Evolutionary conservation across 1,140 invertebrate genomes (phyloP).

Genomic region (Zaprionus davidi): DNA sequence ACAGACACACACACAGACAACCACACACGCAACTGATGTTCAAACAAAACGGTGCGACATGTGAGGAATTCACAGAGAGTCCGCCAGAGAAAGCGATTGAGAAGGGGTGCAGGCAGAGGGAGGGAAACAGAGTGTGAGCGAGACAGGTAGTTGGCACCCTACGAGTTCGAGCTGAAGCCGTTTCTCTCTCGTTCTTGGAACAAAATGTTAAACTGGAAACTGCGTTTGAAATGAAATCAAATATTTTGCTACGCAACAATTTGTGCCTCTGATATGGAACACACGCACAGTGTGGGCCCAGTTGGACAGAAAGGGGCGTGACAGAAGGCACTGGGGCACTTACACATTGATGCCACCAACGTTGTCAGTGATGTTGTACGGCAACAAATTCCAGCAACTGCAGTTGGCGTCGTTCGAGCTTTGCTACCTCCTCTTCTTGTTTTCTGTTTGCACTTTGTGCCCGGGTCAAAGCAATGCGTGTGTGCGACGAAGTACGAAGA

Average conservation of each 20-base stretch:
- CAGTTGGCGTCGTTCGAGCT: background rate
- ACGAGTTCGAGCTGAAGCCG: background rate
- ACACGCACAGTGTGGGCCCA: background rate
- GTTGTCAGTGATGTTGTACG: constrained; percentile 6
- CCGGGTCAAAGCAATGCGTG: constrained; percentile 24
- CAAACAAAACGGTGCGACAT: constrained; percentile 33
- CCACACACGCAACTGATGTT: constrained; percentile 11
- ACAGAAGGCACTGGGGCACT: background rate
- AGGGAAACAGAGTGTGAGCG: background rate
- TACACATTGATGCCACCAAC: background rate
- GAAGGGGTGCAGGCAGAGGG: background rate
- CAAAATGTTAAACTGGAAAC: constrained; percentile 35
- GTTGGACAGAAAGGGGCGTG: background rate
- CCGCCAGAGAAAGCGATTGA: background rate
- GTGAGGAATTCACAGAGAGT: constrained; percentile 33
- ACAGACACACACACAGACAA: background rate
- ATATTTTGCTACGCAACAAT: constrained; percentile 74
- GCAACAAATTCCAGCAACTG: constrained; percentile 25
- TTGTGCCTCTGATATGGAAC: constrained; percentile 56
- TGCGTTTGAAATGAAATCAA: constrained; percentile 74
- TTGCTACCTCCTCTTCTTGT: constrained; percentile 5
- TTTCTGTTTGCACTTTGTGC: constrained; percentile 17
- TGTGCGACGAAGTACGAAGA: background rate
- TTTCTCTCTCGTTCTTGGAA: background rate
- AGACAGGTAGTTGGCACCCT: constrained; percentile 2